phyloP scores from a whole-genome alignment of 2,797 vertebrate genomes.

The Rhabdomys pumilio region DNA sequence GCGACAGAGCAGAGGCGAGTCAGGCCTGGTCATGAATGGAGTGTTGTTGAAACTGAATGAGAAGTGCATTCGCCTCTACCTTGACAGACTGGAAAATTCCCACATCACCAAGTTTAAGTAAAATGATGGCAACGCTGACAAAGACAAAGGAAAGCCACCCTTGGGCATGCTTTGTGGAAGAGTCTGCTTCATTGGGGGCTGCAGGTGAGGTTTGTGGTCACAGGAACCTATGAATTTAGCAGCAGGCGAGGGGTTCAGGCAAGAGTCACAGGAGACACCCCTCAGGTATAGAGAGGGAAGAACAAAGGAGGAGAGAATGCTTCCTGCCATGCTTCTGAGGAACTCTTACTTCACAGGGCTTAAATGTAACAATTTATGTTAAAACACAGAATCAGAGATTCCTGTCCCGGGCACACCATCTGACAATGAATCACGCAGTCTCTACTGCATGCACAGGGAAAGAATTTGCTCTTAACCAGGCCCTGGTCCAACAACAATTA shows the following conservation, averaged over 20 bases:
- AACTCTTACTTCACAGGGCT: background rate
- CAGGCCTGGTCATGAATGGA: conserved; percentile 13
- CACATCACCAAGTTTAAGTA: conserved; percentile 34
- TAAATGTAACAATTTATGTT: conserved; percentile 62
- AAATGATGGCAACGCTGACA: background rate
- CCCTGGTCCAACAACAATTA: conserved; percentile 72
- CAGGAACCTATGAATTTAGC: background rate
- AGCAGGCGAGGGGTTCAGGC: background rate
- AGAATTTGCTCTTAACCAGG: background rate
- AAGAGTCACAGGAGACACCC: background rate
- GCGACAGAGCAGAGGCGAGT: conserved; percentile 2
- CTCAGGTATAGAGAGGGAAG: background rate
- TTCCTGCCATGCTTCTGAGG: background rate
- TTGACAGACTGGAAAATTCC: conserved; percentile 36
- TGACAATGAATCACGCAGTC: conserved; percentile 69
- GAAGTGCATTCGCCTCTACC: background rate
- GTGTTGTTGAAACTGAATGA: background rate
- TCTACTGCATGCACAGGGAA: conserved; percentile 38
- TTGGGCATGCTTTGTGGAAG: background rate
- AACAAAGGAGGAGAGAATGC: conserved; percentile 1
- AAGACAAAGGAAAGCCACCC: conserved; percentile 31
- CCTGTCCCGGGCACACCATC: background rate
- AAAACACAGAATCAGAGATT: conserved; percentile 42
- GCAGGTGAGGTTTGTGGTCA: background rate
- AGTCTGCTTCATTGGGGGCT: background rate